Conservation (phyloP, 1,140 invertebrate genomes). For the Drosophila arawakana region DNA sequence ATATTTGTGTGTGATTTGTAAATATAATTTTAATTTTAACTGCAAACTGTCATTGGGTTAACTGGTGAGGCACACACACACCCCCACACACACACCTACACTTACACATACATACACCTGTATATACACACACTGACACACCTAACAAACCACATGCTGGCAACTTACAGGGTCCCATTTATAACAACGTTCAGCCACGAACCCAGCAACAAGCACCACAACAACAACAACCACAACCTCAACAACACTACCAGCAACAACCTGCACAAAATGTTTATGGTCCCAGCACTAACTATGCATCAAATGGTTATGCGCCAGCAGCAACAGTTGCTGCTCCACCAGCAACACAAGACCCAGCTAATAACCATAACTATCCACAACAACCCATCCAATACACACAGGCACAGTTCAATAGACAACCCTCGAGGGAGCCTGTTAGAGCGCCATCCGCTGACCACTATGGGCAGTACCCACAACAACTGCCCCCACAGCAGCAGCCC, state of each 20-base stretch:
- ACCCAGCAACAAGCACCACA: slow-evolving; percentile 46
- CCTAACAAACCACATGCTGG: slow-evolving; percentile 59
- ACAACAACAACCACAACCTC: slow-evolving; percentile 38
- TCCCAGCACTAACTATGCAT: slow-evolving; percentile 41
- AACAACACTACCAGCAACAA: slow-evolving; percentile 32
- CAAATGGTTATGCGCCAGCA: slow-evolving; percentile 43
- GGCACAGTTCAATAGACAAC: slow-evolving; percentile 76
- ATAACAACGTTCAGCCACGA: slow-evolving; percentile 76
- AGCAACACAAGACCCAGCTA: slow-evolving; percentile 44
- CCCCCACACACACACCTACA: slow-evolving; percentile 10
- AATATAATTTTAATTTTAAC: slow-evolving; percentile 45
- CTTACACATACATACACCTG: not conserved
- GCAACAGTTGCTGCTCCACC: slow-evolving; percentile 41
- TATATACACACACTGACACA: slow-evolving; percentile 14
- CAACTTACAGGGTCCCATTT: slow-evolving; percentile 79
- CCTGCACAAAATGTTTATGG: slow-evolving; percentile 39
- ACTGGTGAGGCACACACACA: slow-evolving; percentile 32
- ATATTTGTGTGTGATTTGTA: slow-evolving; percentile 62
- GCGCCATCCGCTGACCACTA: slow-evolving; percentile 5
- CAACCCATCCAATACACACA: slow-evolving; percentile 76
- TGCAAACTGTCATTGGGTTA: slow-evolving; percentile 47
- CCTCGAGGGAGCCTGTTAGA: slow-evolving; percentile 60
- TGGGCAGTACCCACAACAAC: slow-evolving; percentile 28
- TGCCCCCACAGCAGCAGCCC: slow-evolving; percentile 19
- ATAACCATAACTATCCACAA: slow-evolving; percentile 53